These are phyloP conservation scores for Apodemus sylvaticus DNA, from an alignment of 2,113 vertebrate species.

Conservation along the genomic window DNA sequence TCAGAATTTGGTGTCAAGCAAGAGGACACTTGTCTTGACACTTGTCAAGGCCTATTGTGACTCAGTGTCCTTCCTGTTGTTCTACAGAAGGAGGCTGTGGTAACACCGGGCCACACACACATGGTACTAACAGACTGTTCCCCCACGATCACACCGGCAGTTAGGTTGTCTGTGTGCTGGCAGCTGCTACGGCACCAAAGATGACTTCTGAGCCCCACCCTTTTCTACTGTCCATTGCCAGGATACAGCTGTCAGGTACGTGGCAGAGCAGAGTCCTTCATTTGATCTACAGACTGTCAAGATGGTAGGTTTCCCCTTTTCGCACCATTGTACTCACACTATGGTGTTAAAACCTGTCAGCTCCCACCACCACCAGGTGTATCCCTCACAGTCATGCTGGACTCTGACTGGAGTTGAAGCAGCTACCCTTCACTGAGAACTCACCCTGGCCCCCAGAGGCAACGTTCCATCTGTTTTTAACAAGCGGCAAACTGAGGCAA, in stretches of 20 bases:
- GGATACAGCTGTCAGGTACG: accelerated
- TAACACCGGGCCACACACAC: not conserved
- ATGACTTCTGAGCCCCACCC: too few relatives aligned
- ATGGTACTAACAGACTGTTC: not conserved
- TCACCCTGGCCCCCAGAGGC: not conserved
- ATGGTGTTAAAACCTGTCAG: not conserved
- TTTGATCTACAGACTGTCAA: not conserved
- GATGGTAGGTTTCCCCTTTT: too few relatives aligned
- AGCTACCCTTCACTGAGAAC: accelerated
- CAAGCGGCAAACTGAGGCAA: not conserved
- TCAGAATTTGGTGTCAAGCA: conserved; percentile 71
- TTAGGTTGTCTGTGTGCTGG: not conserved
- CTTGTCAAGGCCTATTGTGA: conserved; percentile 50
- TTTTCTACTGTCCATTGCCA: not conserved
- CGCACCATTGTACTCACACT: too few relatives aligned
- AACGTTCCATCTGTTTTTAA: not conserved
- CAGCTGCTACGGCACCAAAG: too few relatives aligned
- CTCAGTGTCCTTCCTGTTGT: not conserved
- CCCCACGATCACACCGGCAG: not conserved
- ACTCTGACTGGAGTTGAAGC: not conserved
- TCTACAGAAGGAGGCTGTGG: conserved; percentile 14
- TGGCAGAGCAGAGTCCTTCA: not conserved
- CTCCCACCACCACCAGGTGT: not conserved
- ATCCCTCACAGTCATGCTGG: not conserved
- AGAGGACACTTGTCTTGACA: conserved; percentile 69